Percentiles rank a stretch among this genome's conserved stretches.
These are phyloP conservation scores for Microchirus variegatus DNA, from an alignment of 2,797 vertebrate species.

Conservation along the genomic window DNA sequence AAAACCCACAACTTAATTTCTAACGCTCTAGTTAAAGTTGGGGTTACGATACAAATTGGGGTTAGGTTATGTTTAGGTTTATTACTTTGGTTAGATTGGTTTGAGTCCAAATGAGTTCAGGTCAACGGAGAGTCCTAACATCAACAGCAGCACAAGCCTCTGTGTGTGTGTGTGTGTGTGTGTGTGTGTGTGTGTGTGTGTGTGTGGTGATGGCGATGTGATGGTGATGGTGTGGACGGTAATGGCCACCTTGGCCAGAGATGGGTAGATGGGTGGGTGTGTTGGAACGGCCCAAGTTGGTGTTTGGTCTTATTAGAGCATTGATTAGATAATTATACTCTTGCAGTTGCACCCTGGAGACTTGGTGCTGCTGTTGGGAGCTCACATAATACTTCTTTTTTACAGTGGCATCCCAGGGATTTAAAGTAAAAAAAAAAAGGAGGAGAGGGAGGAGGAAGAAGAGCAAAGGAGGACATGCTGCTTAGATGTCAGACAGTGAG, in stretches of 20 bases:
- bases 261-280: constrained; percentile 22
- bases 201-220: constrained; percentile 17
- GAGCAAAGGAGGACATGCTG: constrained; percentile 7
- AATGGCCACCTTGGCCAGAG: background rate
- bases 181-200: no score
- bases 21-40: no score
- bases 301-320: constrained; percentile 53
- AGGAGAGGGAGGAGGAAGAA: constrained; percentile 5
- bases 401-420: constrained; percentile 35
- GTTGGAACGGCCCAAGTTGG: constrained; percentile 30
- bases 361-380: constrained; percentile 20
- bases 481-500: constrained; percentile 38
- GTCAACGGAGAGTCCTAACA: no score
- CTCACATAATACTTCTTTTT: constrained; percentile 24
- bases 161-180: background rate
- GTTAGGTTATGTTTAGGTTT: no score
- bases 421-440: constrained; percentile 23
- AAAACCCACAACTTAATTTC: no score
- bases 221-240: constrained; percentile 41
- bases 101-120: no score
- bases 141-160: no score
- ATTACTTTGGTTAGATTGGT: no score
- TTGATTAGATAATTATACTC: constrained; percentile 60
- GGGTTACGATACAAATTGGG: no score
- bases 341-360: constrained; percentile 34